A percentile compares a stretch with the other conserved stretches of the same genome.
Evolutionary conservation across 2,888 invertebrate species (phyloP).

Genomic region (Panopea generosa): DNA sequence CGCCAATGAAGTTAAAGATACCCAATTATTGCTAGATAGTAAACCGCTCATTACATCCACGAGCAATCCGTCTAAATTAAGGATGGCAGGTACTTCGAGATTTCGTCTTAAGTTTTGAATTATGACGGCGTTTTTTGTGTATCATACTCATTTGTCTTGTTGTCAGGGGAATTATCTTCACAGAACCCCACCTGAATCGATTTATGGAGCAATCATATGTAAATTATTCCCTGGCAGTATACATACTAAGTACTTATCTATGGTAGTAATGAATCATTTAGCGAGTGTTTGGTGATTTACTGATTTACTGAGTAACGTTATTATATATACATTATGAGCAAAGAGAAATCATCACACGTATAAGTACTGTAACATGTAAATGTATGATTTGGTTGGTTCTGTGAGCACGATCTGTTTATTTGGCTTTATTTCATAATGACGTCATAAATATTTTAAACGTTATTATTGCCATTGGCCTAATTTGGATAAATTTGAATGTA

Average conservation of each 20-base stretch:
- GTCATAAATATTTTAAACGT: no score
- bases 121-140: constrained; percentile 17
- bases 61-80: background rate
- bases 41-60: background rate
- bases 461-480: no score
- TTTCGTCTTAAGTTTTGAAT: constrained; percentile 27
- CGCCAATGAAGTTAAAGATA: constrained; percentile 25
- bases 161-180: constrained; percentile 35
- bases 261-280: no score
- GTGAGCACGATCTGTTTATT: no score
- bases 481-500: no score
- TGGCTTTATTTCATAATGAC: no score
- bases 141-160: constrained; percentile 38
- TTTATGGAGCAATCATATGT: constrained; percentile 26
- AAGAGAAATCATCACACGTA: no score
- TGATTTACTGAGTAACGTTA: no score
- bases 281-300: no score
- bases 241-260: background rate
- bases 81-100: constrained; percentile 2
- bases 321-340: no score
- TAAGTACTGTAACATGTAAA: no score
- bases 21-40: constrained; percentile 33
- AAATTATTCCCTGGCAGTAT: constrained; percentile 2
- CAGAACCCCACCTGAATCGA: constrained; percentile 12
- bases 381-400: no score